phyloP scores from a whole-genome alignment of 2,113 vertebrate species.

The Pterocles burchelli region DNA sequence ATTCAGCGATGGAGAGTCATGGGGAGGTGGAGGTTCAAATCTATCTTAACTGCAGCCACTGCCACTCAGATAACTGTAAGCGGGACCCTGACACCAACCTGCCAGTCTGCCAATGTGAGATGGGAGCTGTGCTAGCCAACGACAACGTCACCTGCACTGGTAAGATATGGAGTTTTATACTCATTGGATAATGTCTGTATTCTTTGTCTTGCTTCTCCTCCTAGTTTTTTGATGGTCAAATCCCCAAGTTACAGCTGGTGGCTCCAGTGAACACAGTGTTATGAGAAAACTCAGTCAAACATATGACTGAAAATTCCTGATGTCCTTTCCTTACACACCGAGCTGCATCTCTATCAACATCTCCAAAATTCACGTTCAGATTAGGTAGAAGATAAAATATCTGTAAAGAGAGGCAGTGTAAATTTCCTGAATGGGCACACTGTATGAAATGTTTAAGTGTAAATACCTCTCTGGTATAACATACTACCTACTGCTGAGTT shows the following conservation, averaged over 20 bases:
- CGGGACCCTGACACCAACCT: slow-evolving; percentile 77
- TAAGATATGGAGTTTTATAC: slow-evolving; percentile 28
- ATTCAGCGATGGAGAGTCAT: slow-evolving; percentile 85
- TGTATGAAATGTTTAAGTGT: background rate
- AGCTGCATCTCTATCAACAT: background rate
- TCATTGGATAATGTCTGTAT: background rate
- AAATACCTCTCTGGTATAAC: background rate
- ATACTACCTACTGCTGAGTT: background rate
- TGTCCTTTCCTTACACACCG: background rate
- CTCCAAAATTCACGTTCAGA: background rate
- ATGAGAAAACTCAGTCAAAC: background rate
- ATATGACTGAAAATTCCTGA: background rate
- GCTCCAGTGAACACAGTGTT: background rate
- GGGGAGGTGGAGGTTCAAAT: slow-evolving; percentile 89
- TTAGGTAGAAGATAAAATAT: background rate
- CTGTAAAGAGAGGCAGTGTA: background rate
- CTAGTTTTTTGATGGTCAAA: background rate
- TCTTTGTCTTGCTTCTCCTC: background rate
- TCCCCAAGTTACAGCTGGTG: background rate
- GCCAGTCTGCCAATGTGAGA: slow-evolving; percentile 83
- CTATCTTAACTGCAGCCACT: slow-evolving; percentile 89
- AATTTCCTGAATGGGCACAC: background rate
- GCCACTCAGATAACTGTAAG: slow-evolving; percentile 86
- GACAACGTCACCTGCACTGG: slow-evolving; percentile 87
- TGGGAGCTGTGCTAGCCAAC: slow-evolving; percentile 79